Evolutionary conservation across 2,888 invertebrate genomes (phyloP).

Genomic region (Drosophila crucigera): DNA sequence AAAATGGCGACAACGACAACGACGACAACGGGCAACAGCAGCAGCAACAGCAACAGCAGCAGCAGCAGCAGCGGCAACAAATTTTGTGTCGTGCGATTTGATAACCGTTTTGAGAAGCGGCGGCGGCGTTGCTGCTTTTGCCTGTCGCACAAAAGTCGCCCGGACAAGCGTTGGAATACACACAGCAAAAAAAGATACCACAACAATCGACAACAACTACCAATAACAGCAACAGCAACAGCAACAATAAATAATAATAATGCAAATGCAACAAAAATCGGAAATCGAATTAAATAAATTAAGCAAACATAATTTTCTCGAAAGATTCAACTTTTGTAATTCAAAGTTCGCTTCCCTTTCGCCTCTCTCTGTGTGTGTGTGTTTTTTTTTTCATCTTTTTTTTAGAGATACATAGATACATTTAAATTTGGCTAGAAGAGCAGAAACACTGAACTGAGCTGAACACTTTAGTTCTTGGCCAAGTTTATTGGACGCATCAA

Average conservation of each 20-base stretch:
- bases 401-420: background rate
- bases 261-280: slow-evolving; percentile 4
- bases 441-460: slow-evolving; percentile 20
- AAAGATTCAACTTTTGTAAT: background rate
- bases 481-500: slow-evolving; percentile 10
- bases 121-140: slow-evolving; percentile 64
- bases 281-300: slow-evolving; percentile 10
- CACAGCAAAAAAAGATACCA: background rate
- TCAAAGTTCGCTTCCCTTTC: background rate
- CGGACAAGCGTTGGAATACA: slow-evolving; percentile 30
- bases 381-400: background rate
- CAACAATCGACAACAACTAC: slow-evolving; percentile 2
- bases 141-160: slow-evolving; percentile 49
- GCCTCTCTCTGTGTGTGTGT: background rate
- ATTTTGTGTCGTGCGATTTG: slow-evolving; percentile 72
- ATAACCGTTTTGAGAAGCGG: slow-evolving; percentile 75
- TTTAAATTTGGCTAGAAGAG: slow-evolving; percentile 9
- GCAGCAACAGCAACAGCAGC: slow-evolving; percentile 35
- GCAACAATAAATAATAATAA: slow-evolving; percentile 10
- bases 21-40: slow-evolving; percentile 39
- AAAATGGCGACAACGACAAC: slow-evolving; percentile 69
- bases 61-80: slow-evolving; percentile 44
- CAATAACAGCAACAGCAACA: background rate
- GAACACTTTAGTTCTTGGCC: background rate
- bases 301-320: slow-evolving; percentile 6